These are phyloP conservation scores for Clinocottus analis DNA, from an alignment of 2,113 vertebrate species.

Conservation along the genomic window DNA sequence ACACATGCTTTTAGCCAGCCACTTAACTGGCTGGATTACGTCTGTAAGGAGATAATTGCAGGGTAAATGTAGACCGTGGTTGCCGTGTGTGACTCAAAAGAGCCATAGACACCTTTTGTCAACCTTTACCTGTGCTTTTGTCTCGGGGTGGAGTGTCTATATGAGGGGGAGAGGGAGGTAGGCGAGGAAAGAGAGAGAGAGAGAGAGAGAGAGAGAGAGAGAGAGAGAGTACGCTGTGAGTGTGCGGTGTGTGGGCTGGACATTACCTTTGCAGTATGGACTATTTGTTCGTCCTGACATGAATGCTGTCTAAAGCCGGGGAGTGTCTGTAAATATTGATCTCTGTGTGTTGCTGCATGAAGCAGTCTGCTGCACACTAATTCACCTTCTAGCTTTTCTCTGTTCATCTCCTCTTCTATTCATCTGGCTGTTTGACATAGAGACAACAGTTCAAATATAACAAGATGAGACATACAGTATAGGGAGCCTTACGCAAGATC, in stretches of 20 bases:
- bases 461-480: constrained; percentile 44
- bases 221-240: constrained; percentile 38
- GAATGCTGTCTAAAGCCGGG: constrained; percentile 75
- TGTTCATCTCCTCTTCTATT: constrained; percentile 54
- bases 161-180: neutral
- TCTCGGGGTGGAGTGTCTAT: constrained; percentile 58
- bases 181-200: constrained; percentile 27
- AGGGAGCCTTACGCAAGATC: neutral
- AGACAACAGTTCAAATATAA: constrained; percentile 60
- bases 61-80: constrained; percentile 75
- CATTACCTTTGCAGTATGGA: constrained; percentile 62
- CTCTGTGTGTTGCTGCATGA: constrained; percentile 67
- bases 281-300: constrained; percentile 74
- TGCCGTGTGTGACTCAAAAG: constrained; percentile 71
- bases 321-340: constrained; percentile 83
- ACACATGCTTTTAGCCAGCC: constrained; percentile 85
- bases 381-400: constrained; percentile 58
- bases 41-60: constrained; percentile 82
- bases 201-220: constrained; percentile 13
- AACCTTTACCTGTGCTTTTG: constrained; percentile 78
- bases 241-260: constrained; percentile 64
- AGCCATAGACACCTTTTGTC: constrained; percentile 81
- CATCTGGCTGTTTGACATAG: constrained; percentile 61
- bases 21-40: constrained; percentile 82
- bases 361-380: constrained; percentile 62